phyloP scores from a whole-genome alignment of 2,113 vertebrate genomes.

The Spermophilus dauricus region DNA sequence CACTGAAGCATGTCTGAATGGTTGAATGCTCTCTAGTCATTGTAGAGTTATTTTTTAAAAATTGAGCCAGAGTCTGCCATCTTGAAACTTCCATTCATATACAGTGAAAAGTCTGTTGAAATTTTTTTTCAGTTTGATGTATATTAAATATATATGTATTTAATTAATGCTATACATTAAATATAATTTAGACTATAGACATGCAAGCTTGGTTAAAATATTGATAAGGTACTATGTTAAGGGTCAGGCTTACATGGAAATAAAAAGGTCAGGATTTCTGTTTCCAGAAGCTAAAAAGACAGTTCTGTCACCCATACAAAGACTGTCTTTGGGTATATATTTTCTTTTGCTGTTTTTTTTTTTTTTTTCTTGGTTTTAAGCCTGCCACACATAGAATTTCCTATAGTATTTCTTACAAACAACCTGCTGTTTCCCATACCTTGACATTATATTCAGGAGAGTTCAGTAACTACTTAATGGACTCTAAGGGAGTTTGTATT shows the following conservation, averaged over 20 bases:
- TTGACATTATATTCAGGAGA: not conserved
- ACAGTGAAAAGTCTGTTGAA: not conserved
- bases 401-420: not conserved
- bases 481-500: not conserved
- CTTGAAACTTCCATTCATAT: not conserved
- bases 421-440: not conserved
- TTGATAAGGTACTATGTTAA: not conserved
- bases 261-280: not conserved
- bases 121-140: not conserved
- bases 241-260: not conserved
- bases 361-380: slow-evolving; percentile 54
- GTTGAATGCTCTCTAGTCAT: not conserved
- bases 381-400: not conserved
- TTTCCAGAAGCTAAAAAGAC: not conserved
- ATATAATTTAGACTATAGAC: slow-evolving; percentile 2
- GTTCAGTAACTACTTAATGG: not conserved
- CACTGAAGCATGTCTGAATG: not conserved
- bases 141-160: not conserved
- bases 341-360: slow-evolving; percentile 8
- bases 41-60: slow-evolving; percentile 5
- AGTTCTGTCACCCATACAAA: not conserved
- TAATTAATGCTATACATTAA: not conserved
- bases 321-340: not conserved
- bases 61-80: not conserved
- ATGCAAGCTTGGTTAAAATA: not conserved